Conservation (phyloP, 1,140 invertebrate species). For the Aphelinus atriplicis region DNA sequence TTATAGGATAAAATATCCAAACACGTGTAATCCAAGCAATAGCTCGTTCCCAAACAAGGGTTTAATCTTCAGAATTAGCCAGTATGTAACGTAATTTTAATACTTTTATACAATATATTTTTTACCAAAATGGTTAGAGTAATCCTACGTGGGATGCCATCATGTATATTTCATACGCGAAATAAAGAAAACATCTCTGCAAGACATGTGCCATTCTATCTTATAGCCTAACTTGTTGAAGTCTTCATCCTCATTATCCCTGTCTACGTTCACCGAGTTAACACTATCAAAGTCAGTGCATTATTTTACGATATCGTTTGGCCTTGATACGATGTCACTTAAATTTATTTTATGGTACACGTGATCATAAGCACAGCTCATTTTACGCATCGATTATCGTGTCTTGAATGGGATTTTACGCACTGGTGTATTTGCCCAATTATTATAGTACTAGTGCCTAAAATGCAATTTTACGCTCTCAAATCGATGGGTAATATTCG, state of each 20-base stretch:
- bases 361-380: no score
- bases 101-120: constrained; percentile 50
- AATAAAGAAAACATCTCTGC: constrained; percentile 59
- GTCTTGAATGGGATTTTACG: no score
- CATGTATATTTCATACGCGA: constrained; percentile 64
- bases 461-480: no score
- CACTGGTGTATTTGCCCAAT: no score
- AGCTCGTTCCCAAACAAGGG: constrained; percentile 31
- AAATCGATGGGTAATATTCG: no score
- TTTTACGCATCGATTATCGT: no score
- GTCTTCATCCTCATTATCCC: constrained; percentile 43
- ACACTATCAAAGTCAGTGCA: not conserved
- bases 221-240: constrained; percentile 33
- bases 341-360: not conserved
- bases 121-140: constrained; percentile 59
- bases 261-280: constrained; percentile 32
- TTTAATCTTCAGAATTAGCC: constrained; percentile 45
- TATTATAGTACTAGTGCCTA: no score
- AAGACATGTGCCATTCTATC: constrained; percentile 47
- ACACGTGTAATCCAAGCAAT: constrained; percentile 15
- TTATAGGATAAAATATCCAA: not conserved
- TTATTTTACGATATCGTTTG: not conserved
- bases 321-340: not conserved
- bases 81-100: constrained; percentile 51
- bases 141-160: constrained; percentile 62